Evolutionary conservation across 64 coral and sea anemone species (phyloP).

Genomic region (Montipora foliosa): DNA sequence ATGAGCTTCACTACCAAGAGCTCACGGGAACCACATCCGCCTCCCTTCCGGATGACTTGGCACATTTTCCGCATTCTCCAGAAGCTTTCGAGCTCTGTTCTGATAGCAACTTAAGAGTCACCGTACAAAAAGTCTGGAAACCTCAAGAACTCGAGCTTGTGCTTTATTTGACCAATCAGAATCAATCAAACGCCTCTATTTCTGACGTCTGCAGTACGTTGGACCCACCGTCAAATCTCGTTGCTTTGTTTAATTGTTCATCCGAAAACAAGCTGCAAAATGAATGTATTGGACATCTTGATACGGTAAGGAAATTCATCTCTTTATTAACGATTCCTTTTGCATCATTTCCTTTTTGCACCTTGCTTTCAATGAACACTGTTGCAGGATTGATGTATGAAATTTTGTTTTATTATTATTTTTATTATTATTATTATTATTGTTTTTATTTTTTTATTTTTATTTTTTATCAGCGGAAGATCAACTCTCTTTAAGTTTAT

Average conservation of each 20-base stretch:
- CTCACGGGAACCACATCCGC: background rate
- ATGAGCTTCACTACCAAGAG: slow-evolving; percentile 22
- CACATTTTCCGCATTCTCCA: slow-evolving; percentile 45
- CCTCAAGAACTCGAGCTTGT: slow-evolving; percentile 81
- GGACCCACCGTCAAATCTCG: slow-evolving; percentile 84
- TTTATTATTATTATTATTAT: too few species aligned
- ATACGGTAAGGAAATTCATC: slow-evolving; percentile 49
- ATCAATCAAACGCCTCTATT: slow-evolving; percentile 60
- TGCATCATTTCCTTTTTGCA: too few species aligned
- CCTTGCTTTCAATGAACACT: too few species aligned
- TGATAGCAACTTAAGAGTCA: slow-evolving; percentile 79
- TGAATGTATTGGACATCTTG: slow-evolving; percentile 62
- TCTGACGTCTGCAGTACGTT: slow-evolving; percentile 70
- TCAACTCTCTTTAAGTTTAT: too few species aligned
- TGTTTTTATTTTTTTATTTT: too few species aligned
- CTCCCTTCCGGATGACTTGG: slow-evolving; percentile 55
- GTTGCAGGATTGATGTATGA: too few species aligned
- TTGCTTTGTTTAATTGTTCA: slow-evolving; percentile 57
- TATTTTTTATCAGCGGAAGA: too few species aligned
- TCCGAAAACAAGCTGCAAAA: slow-evolving; percentile 44
- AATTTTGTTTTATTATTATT: too few species aligned
- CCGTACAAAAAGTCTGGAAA: slow-evolving; percentile 89
- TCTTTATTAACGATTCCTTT: too few species aligned
- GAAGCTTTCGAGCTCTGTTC: slow-evolving; percentile 67
- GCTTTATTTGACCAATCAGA: slow-evolving; percentile 85